phyloP scores from a whole-genome alignment of 2,888 invertebrate species.

The Hyles lineata region DNA sequence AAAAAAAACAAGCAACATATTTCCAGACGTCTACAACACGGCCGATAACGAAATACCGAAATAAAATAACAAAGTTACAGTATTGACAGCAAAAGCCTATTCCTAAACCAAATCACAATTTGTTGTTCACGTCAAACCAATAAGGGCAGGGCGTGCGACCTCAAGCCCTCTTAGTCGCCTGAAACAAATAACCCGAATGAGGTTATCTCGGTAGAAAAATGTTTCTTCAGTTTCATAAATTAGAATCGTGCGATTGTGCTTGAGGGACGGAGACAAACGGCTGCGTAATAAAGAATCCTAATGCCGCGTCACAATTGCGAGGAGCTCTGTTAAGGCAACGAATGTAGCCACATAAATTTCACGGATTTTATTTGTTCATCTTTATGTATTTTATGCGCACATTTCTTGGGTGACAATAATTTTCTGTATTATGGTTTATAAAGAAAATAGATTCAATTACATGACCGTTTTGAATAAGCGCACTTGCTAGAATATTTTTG shows the following conservation, averaged over 20 bases:
- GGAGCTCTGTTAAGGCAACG: conserved; percentile 3
- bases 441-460: background rate
- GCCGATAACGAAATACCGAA: background rate
- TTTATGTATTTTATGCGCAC: background rate
- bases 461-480: too few relatives aligned
- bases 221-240: conserved; percentile 15
- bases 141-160: background rate
- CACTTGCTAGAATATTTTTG: too few relatives aligned
- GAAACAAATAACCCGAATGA: conserved; percentile 10
- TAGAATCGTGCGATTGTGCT: conserved; percentile 4
- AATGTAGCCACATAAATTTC: background rate
- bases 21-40: background rate
- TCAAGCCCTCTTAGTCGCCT: background rate
- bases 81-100: background rate
- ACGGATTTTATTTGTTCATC: background rate
- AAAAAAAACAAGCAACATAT: background rate
- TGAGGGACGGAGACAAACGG: conserved; percentile 20
- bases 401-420: background rate
- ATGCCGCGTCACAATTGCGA: background rate
- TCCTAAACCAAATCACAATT: conserved; percentile 5
- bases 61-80: background rate
- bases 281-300: conserved; percentile 10
- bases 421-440: too few relatives aligned
- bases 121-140: conserved; percentile 10
- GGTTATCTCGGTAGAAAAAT: conserved; percentile 14